phyloP scores from a whole-genome alignment of 30 jellyfish, hydroid and myxozoan species.

The Aurelia sp. region DNA sequence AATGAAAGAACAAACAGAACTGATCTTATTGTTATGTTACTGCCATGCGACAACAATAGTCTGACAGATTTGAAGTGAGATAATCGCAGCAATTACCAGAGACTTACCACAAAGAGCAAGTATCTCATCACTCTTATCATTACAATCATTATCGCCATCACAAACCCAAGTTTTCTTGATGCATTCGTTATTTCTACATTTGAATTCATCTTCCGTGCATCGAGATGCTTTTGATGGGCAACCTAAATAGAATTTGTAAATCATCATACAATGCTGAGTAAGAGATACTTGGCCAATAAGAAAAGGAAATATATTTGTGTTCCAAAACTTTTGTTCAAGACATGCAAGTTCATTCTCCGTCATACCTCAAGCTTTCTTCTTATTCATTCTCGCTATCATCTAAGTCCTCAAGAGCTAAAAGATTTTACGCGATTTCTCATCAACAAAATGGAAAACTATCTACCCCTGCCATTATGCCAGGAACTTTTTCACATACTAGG shows the following conservation, averaged over 20 bases:
- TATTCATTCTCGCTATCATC: too few species aligned
- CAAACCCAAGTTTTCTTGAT: constrained; percentile 90
- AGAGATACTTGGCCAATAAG: background rate
- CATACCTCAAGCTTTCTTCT: too few species aligned
- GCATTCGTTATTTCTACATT: constrained; percentile 76
- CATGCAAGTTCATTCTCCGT: too few species aligned
- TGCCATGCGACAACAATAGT: background rate
- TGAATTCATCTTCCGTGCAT: constrained; percentile 78
- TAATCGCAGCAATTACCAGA: background rate
- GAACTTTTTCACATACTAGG: too few species aligned
- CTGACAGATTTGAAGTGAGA: background rate
- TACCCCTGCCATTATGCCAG: too few species aligned
- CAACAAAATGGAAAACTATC: too few species aligned
- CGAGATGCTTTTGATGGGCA: constrained; percentile 48
- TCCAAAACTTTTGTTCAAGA: too few species aligned
- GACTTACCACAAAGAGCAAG: constrained; percentile 77
- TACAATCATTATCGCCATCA: constrained; percentile 90
- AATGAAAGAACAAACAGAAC: too few species aligned
- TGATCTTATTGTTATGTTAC: too few species aligned
- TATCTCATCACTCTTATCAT: constrained; percentile 88
- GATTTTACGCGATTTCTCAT: too few species aligned
- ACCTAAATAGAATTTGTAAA: constrained; percentile 15
- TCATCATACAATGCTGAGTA: background rate
- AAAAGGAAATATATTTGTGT: too few species aligned
- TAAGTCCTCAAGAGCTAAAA: too few species aligned